Base-by-base conservation (phyloP, 2,888 invertebrate species). In the Notodonta dromedarius region DNA sequence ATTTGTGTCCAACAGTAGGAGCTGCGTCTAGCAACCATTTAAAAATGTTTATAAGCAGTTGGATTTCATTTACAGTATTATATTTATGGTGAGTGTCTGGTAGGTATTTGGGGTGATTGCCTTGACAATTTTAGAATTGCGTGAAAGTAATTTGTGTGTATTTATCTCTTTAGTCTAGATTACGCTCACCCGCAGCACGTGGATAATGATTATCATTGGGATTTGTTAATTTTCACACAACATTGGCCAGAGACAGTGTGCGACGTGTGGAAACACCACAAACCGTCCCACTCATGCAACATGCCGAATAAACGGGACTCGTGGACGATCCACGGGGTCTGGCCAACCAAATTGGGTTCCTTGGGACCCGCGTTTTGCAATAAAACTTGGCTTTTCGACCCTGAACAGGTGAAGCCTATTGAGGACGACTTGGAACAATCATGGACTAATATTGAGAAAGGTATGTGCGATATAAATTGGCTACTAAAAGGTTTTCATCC, bases 321-420 rank as follows among this genome's bases (percentile, higher is more conserved):
- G 4, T 98, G 97, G 97, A 95, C 96, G 0, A 95, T 98, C 44
- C 97, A 98, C 78, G 97, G 97, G 2, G 93, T 97, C 50, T 98
- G 98, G 98, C 98, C 98, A 0, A 96, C 96, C 0, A 95, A 96
- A 80, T 84, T 93, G 0, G 95, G 96, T 0, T 94, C 94, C 1
- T 84, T 94, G 0, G 97, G 96, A 0, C 97, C 97, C 0, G 83
- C 83, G 6, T 97, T 94, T 82, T 98, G 97, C 79, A 96, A 97
- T 73, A 94, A 90, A 7, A 94, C 96, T 0, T 94, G 96, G 83
- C 91, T 94, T 54, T 97, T 97, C 79, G 94, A 97, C 76, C 88
- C 94, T 0, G 90, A 94, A 8, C 87, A 94, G 71, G 85, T 97
- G 13, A 83, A 88, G 35, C 91, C 95, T 0, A 94, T 97, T 58